Evolutionary conservation across 1,140 invertebrate species (phyloP), one percentile per base, ranked within the genome.

Genomic region (Anadara kagoshimensis): DNA sequence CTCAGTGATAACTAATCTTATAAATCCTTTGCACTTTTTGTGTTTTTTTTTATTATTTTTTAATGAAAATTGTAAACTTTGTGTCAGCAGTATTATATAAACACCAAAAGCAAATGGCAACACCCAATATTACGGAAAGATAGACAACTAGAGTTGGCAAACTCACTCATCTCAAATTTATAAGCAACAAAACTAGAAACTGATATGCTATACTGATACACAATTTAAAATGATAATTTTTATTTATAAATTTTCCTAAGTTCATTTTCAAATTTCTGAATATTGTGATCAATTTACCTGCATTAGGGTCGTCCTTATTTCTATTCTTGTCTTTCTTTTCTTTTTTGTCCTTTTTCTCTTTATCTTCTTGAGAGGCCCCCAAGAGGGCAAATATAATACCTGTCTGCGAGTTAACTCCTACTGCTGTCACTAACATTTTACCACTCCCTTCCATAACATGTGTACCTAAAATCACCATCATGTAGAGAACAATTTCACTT

Each of bases 361-460:
- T 95, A 85, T 97, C 94, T 86, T 97, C 95, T 18, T 95, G 94
- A 56, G 97, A 96, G 47, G 97, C 98, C 57, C 98, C 98, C 73
- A 99, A 92, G 4, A 99, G 92, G 14, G 97, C 98, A 90, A 99
- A 99, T 86, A 99, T 99, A 86, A 99, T 99, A 89, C 98, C 98
- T 65, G 98, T 98, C 88, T 99, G 98, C 2, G 98, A 99, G 90
- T 99, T 99, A 57, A 99, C 94, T 85, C 98, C 98, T 44, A 99
- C 98, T 51, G 98, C 98, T 45, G 97, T 95, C 56, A 99, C 97
- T 82, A 99, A 90, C 95, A 99, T 99, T 91, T 98, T 99, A 44
- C 98, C 98, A 83, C 97, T 99, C 61, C 98, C 98, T 91, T 99
- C 98, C 98, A 99, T 99, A 57, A 99, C 97, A 91, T 99, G 98